Conservation (phyloP, 1,140 invertebrate species). For the Planococcus citri region DNA sequence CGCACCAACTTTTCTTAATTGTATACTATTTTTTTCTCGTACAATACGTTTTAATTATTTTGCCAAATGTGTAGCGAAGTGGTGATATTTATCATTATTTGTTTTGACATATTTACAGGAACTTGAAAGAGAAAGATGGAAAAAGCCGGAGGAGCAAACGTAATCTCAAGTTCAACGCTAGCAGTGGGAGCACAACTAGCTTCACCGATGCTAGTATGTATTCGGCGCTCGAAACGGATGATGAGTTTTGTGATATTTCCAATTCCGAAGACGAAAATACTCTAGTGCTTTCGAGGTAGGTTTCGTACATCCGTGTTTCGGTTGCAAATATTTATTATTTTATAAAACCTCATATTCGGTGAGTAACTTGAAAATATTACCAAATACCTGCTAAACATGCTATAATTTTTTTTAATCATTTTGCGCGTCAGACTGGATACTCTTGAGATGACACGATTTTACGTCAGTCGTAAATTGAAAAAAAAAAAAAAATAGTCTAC, state of each 20-base stretch:
- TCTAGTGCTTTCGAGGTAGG: neutral
- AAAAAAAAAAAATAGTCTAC: neutral
- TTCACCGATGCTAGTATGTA: slow-evolving; percentile 16
- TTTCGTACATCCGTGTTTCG: neutral
- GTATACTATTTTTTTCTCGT: neutral
- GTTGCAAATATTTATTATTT: no score
- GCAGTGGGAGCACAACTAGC: neutral
- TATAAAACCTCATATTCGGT: no score
- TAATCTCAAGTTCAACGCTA: neutral
- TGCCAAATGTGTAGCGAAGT: neutral
- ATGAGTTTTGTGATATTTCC: slow-evolving; percentile 13
- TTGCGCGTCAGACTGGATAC: no score
- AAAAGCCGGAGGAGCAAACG: neutral
- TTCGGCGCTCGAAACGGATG: neutral
- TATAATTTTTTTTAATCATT: no score
- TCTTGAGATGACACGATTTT: neutral
- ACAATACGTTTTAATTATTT: neutral
- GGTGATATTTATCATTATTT: neutral
- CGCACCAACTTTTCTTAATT: neutral
- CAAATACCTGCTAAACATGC: no score
- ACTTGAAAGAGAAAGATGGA: neutral
- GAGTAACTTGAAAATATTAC: no score
- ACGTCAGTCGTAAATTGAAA: neutral
- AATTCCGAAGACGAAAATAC: neutral
- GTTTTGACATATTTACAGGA: neutral